Conservation (phyloP, 92 coral and sea anemone species). For the Porites divaricata region DNA sequence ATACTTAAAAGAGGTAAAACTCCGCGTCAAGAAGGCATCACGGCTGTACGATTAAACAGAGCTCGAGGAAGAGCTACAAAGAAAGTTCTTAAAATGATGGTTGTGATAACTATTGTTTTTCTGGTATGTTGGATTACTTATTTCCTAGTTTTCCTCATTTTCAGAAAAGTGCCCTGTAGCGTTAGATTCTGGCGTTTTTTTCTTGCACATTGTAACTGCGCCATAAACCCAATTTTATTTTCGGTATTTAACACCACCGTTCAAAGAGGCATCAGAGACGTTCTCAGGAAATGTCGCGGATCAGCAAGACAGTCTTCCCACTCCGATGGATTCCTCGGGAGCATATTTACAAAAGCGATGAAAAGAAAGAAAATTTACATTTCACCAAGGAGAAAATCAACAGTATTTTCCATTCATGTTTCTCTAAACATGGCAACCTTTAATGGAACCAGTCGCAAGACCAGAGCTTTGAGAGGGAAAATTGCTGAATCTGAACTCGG, state of each 20-base stretch:
- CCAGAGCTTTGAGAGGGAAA: background rate
- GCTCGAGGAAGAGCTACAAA: constrained; percentile 30
- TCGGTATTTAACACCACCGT: constrained; percentile 28
- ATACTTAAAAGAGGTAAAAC: constrained; percentile 11
- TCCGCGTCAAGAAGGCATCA: constrained; percentile 20
- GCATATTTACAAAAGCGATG: background rate
- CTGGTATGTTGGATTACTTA: constrained; percentile 61
- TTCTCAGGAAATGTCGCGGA: background rate
- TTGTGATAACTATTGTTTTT: constrained; percentile 44
- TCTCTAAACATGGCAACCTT: background rate
- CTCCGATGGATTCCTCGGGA: background rate
- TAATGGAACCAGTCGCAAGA: background rate
- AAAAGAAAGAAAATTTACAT: background rate
- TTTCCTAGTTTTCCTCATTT: constrained; percentile 43
- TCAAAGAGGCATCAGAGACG: constrained; percentile 38
- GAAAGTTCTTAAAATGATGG: constrained; percentile 47
- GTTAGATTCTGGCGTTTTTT: constrained; percentile 49
- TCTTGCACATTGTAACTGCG: constrained; percentile 68
- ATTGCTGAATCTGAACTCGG: background rate
- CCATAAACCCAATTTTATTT: constrained; percentile 51
- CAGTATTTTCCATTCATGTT: background rate
- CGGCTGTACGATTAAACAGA: constrained; percentile 14
- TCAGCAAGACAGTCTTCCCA: background rate
- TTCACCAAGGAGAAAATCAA: background rate
- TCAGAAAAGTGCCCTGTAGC: constrained; percentile 25